A percentile compares a stretch with the other conserved stretches of the same genome.
Conservation (phyloP, 2,113 vertebrate species). For the Ellobius talpinus region DNA sequence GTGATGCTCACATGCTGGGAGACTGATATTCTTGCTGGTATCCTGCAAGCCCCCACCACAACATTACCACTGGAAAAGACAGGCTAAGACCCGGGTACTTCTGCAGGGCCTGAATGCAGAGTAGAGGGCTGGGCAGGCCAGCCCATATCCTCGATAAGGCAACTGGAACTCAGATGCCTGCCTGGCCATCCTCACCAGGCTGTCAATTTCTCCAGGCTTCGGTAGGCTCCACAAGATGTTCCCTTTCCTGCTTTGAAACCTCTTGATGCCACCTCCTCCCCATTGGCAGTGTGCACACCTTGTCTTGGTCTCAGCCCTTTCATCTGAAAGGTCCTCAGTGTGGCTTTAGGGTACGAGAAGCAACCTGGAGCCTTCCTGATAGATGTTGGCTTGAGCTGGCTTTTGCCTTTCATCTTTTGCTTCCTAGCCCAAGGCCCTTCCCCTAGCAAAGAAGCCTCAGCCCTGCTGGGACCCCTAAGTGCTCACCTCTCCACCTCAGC, state of each 20-base stretch:
- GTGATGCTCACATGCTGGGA: neutral
- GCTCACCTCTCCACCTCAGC: conserved; percentile 94
- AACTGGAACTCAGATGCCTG: neutral
- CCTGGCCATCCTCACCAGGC: no score
- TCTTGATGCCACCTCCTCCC: neutral
- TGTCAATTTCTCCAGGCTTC: neutral
- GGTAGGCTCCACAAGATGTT: rapidly evolving
- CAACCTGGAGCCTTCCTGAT: neutral
- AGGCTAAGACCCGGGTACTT: neutral
- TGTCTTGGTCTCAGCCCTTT: neutral
- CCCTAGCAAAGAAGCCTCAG: no score
- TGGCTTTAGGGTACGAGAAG: neutral
- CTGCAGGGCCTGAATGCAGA: neutral
- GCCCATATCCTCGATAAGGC: neutral
- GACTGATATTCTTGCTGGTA: no score
- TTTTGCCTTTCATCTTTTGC: neutral
- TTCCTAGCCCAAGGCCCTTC: neutral
- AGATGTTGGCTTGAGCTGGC: neutral
- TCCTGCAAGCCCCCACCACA: neutral
- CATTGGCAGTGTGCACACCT: no score
- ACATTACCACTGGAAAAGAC: neutral
- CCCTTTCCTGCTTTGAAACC: neutral
- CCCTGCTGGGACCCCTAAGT: neutral
- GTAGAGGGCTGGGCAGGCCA: neutral
- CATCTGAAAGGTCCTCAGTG: neutral